Percentiles rank a stretch among this genome's conserved stretches.
These are phyloP conservation scores for Aeoliscus strigatus DNA, from an alignment of 2,797 vertebrate species.

Conservation along the genomic window DNA sequence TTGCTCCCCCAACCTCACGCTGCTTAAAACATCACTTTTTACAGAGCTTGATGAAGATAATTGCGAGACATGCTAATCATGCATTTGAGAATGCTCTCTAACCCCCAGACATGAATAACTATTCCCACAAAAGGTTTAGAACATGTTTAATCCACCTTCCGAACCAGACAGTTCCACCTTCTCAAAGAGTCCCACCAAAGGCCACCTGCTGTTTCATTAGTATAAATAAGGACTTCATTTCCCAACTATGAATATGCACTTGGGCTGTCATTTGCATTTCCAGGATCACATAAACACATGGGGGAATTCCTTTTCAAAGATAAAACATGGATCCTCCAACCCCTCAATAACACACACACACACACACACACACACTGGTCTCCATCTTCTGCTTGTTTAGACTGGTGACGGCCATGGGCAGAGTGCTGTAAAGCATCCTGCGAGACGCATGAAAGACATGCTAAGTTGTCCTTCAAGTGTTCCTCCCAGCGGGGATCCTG, in stretches of 20 bases:
- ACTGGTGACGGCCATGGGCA: constrained; percentile 26
- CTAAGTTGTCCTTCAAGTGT: constrained; percentile 67
- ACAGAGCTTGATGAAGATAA: too few relatives aligned
- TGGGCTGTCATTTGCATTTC: constrained; percentile 55
- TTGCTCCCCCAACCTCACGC: constrained; percentile 9
- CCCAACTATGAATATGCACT: constrained; percentile 51
- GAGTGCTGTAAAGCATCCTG: constrained; percentile 49
- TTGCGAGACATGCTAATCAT: too few relatives aligned
- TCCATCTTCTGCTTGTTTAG: constrained; percentile 53
- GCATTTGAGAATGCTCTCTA: too few relatives aligned
- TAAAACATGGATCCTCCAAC: constrained; percentile 37
- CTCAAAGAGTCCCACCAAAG: constrained; percentile 40
- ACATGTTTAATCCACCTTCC: constrained; percentile 35
- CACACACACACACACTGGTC: constrained; percentile 19
- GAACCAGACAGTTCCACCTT: constrained; percentile 27
- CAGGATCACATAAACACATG: constrained; percentile 32
- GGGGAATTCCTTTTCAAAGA: constrained; percentile 41
- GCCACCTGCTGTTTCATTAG: constrained; percentile 32
- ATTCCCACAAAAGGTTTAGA: constrained; percentile 1
- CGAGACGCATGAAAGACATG: constrained; percentile 64
- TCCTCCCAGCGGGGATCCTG: constrained; percentile 58
- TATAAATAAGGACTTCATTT: constrained; percentile 44
- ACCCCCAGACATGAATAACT: too few relatives aligned
- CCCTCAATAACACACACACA: constrained; percentile 53
- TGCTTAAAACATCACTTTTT: constrained; percentile 4